Evolutionary conservation across 2,113 vertebrate genomes (phyloP).

Genomic region (Corapipo altera): DNA sequence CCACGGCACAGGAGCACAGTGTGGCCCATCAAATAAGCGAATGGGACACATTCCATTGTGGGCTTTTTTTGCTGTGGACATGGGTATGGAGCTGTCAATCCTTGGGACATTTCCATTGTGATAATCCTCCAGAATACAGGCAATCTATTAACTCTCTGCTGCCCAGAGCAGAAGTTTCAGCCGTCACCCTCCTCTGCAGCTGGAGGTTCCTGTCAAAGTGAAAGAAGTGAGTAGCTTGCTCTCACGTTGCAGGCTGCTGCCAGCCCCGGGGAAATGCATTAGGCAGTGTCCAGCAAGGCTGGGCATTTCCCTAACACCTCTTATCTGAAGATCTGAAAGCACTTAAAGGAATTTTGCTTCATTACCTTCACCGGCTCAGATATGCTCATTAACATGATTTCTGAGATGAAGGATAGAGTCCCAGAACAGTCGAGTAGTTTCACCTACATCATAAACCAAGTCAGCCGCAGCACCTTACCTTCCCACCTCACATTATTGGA

Average conservation of each 20-base stretch:
- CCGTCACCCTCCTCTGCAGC: background rate
- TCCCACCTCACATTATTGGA: background rate
- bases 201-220: background rate
- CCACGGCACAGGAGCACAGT: background rate
- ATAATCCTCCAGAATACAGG: background rate
- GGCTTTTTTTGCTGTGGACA: slow-evolving; percentile 37
- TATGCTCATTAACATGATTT: background rate
- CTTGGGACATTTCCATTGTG: slow-evolving; percentile 26
- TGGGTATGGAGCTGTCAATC: slow-evolving; percentile 49
- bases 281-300: background rate
- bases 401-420: background rate
- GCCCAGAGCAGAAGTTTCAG: background rate
- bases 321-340: slow-evolving; percentile 18
- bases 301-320: slow-evolving; percentile 7
- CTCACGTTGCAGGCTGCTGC: background rate
- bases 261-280: background rate
- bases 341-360: slow-evolving; percentile 10
- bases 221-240: fast-evolving
- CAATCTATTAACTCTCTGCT: background rate
- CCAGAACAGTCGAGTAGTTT: background rate
- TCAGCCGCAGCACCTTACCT: background rate
- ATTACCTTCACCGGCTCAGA: background rate
- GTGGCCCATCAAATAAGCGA: background rate
- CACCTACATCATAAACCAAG: background rate
- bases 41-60: slow-evolving; percentile 28